Evolutionary conservation across 1,140 invertebrate genomes (phyloP).

Genomic region (Acromyrmex echinatior): DNA sequence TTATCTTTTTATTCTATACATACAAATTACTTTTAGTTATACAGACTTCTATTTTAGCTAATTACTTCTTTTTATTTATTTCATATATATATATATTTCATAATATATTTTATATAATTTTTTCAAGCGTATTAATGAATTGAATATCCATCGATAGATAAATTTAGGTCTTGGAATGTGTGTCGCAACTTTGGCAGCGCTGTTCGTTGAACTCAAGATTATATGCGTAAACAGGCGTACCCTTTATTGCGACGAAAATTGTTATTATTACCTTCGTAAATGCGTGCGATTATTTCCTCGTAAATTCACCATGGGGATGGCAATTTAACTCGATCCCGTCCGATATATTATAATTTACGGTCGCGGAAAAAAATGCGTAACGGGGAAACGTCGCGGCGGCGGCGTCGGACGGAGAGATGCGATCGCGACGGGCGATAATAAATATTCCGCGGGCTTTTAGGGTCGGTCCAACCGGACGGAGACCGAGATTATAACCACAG

Average conservation of each 20-base stretch:
- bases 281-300: conserved; percentile 50
- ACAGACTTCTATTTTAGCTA: background rate
- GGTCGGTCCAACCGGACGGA: conserved; percentile 30
- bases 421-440: conserved; percentile 73
- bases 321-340: conserved; percentile 50
- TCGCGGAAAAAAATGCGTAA: conserved; percentile 53
- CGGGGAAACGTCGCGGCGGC: conserved; percentile 44
- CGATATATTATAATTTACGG: conserved; percentile 51
- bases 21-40: background rate
- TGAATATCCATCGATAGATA: background rate
- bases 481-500: conserved; percentile 41
- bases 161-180: background rate
- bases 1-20: background rate
- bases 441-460: conserved; percentile 78
- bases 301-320: conserved; percentile 47
- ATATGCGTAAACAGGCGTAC: conserved; percentile 36
- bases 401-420: conserved; percentile 8
- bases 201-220: conserved; percentile 42
- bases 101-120: background rate
- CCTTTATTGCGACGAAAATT: conserved; percentile 37
- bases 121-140: background rate
- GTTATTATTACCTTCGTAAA: conserved; percentile 66
- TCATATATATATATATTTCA: background rate
- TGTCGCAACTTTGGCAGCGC: background rate
- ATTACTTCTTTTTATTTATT: background rate